Percentiles rank a stretch among this genome's conserved stretches.
These are phyloP conservation scores for Phortica okadai DNA, from an alignment of 2,888 invertebrate species.

Conservation along the genomic window DNA sequence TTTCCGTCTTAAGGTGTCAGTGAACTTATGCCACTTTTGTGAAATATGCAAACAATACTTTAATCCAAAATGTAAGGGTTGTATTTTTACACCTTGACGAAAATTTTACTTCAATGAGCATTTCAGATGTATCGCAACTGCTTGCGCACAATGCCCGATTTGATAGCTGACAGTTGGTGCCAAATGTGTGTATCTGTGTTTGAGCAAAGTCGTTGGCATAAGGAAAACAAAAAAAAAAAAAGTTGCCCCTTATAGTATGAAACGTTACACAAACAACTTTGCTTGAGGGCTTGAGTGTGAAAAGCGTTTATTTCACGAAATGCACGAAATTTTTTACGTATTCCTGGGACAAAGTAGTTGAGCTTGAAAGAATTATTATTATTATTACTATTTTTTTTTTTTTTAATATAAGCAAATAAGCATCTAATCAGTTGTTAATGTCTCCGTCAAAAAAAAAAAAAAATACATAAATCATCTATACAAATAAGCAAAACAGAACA, in stretches of 20 bases:
- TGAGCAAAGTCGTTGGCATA: background rate
- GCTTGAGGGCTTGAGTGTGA: too few relatives aligned
- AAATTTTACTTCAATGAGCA: background rate
- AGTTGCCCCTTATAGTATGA: too few relatives aligned
- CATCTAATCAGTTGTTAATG: too few relatives aligned
- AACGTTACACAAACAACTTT: too few relatives aligned
- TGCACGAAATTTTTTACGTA: too few relatives aligned
- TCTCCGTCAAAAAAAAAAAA: background rate
- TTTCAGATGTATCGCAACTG: background rate
- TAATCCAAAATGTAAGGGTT: background rate
- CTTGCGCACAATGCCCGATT: background rate
- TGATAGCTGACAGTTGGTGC: slow-evolving; percentile 12
- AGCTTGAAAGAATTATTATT: too few relatives aligned
- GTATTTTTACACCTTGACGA: background rate
- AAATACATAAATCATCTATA: background rate
- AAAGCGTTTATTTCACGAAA: too few relatives aligned
- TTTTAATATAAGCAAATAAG: too few relatives aligned
- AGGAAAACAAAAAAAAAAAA: background rate
- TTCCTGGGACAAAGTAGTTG: too few relatives aligned
- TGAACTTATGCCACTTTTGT: background rate
- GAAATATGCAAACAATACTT: background rate
- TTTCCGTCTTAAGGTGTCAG: slow-evolving; percentile 37
- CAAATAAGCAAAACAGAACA: background rate
- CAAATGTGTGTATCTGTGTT: background rate
- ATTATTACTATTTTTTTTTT: too few relatives aligned